Base-by-base conservation (phyloP, 2,888 invertebrate genomes). In the Eugnorisma glareosa region DNA sequence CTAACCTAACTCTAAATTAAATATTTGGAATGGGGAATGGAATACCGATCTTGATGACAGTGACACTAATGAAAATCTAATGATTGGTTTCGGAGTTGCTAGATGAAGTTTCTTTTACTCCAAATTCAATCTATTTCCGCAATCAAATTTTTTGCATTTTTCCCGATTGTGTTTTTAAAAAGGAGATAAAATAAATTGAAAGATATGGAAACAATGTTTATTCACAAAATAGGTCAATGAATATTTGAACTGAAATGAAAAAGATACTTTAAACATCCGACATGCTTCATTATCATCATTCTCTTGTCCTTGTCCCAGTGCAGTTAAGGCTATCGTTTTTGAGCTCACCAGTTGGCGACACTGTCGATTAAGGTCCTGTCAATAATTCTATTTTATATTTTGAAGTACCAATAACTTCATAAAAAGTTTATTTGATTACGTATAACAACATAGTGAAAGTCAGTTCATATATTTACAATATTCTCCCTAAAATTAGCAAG, bases 21-120 rank as follows among this genome's bases (percentile, higher is more conserved):
- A 18, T n/a, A 73, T 18, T n/a, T n/a, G n/a, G n/a, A n/a, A n/a
- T n/a, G n/a, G n/a, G n/a, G n/a, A n/a, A n/a, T 45, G 35, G 35
- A 74, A 61, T 51, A 28, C 51, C 7, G 35, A 54, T 31, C 40
- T n/a, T 37, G 40, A n/a, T 43, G 71, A 71, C 45, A 71, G 10
- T 59, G 18, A 66, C 71, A 43, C 35, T 73, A 54, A 31, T 68
- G 57, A 21, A 21, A 31, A 45, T n/a, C 21, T 15, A 63, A 37
- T 37, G n/a, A 64, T 15, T 15, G 13, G 15, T 64, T 40, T 21
- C 63, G 15, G 63, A 40, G 64, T 40, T 64, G 64, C 64, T 40
- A 64, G 64, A n/a, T 64, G 35, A 15, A 64, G n/a, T 40, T 64
- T 40, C 7, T 4, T 35, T 61, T 24, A 18, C 37, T 63, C 35